phyloP scores from a whole-genome alignment of 1,140 invertebrate genomes.

The Globodera ellingtonae region DNA sequence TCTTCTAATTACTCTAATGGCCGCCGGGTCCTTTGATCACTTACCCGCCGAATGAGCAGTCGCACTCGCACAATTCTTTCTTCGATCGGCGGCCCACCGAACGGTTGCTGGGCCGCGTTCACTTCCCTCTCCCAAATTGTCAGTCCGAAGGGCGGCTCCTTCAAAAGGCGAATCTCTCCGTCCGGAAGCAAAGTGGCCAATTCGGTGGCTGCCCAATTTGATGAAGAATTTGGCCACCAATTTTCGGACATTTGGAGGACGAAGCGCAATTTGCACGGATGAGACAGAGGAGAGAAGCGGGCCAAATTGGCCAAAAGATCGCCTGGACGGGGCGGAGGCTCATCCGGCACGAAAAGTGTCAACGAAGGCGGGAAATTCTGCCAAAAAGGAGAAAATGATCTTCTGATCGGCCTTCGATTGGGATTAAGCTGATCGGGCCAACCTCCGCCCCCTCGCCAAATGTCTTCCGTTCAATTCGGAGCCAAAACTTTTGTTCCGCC shows the following conservation, averaged over 20 bases:
- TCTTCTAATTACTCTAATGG: background rate
- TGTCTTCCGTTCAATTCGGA: background rate
- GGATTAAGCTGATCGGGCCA: background rate
- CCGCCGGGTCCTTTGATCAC: background rate
- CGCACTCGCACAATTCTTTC: background rate
- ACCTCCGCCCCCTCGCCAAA: background rate
- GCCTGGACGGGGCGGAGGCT: background rate
- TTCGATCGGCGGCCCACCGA: background rate
- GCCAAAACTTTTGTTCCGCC: conserved; percentile 1
- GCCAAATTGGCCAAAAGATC: conserved; percentile 1
- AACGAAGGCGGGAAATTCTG: background rate
- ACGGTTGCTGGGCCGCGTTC: background rate
- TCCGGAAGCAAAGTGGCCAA: background rate
- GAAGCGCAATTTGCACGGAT: background rate
- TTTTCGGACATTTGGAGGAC: background rate
- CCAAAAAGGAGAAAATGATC: background rate
- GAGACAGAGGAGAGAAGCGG: background rate
- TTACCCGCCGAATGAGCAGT: background rate
- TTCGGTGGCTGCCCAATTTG: background rate
- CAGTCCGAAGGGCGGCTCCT: background rate
- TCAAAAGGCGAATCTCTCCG: conserved; percentile 7
- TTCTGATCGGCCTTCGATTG: background rate
- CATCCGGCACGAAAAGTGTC: background rate
- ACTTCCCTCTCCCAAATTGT: background rate
- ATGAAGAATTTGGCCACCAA: background rate